phyloP scores from a whole-genome alignment of 2,113 vertebrate genomes.

The Cryptotis parvus region DNA sequence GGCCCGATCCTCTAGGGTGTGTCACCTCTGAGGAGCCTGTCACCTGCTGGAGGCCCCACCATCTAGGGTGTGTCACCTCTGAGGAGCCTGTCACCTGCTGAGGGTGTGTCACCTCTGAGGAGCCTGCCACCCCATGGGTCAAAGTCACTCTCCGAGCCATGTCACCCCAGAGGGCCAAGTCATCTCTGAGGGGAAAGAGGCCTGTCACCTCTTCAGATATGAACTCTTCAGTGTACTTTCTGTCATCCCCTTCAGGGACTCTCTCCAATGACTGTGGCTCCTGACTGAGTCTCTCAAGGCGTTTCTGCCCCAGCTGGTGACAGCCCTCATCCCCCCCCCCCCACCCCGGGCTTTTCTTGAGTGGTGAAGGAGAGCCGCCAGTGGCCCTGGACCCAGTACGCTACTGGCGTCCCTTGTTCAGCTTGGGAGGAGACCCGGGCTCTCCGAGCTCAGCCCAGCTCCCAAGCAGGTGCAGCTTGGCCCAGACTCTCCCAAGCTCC shows the following conservation, averaged over 20 bases:
- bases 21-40: no score
- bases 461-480: neutral
- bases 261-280: neutral
- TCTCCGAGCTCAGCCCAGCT: neutral
- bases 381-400: neutral
- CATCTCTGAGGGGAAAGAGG: neutral
- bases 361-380: neutral
- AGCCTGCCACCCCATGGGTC: neutral
- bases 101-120: neutral
- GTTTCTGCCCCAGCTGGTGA: neutral
- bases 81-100: no score
- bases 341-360: neutral
- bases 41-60: no score
- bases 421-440: neutral
- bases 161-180: neutral
- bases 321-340: neutral
- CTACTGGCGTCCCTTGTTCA: neutral
- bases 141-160: fast-evolving
- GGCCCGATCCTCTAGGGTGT: no score
- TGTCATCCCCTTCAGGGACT: neutral
- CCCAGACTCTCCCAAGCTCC: neutral
- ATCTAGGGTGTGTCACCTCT: no score
- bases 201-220: neutral
- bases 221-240: neutral
- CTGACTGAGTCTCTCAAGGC: neutral